Conservation (phyloP, 2,888 invertebrate species). For the Erebia ligea region DNA sequence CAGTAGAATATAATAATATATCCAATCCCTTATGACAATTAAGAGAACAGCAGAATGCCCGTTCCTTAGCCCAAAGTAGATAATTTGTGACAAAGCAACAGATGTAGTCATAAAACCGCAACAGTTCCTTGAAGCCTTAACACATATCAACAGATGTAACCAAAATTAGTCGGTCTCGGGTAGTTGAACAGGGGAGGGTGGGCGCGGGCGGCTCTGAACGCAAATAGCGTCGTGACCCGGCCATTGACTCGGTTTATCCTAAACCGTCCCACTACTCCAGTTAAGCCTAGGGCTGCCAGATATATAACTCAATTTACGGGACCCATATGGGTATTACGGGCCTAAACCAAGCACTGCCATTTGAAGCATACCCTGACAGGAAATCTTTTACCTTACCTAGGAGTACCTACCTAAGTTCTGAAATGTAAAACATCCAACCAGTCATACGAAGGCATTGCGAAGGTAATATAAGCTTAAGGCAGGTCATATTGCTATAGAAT, state of each 20-base stretch:
- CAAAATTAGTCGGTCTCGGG: conserved; percentile 71
- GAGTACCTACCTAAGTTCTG: no score
- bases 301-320: conserved; percentile 5
- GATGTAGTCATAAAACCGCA: conserved; percentile 21
- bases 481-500: no score
- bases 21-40: neutral
- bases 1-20: no score
- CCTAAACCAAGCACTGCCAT: no score
- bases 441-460: no score
- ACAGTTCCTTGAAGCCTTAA: conserved; percentile 37
- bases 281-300: conserved; percentile 52
- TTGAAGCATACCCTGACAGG: no score
- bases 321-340: conserved; percentile 1
- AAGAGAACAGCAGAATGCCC: neutral
- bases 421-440: no score
- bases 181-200: conserved; percentile 68
- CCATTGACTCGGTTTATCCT: conserved; percentile 82
- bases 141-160: conserved; percentile 64
- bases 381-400: no score
- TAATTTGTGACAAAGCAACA: conserved; percentile 19
- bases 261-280: conserved; percentile 82
- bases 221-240: conserved; percentile 82
- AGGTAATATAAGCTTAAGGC: no score
- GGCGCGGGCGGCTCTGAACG: conserved; percentile 62
- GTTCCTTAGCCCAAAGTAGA: conserved; percentile 10